Evolutionary conservation across 2,113 vertebrate species (phyloP).

Genomic region (Barbus barbus): DNA sequence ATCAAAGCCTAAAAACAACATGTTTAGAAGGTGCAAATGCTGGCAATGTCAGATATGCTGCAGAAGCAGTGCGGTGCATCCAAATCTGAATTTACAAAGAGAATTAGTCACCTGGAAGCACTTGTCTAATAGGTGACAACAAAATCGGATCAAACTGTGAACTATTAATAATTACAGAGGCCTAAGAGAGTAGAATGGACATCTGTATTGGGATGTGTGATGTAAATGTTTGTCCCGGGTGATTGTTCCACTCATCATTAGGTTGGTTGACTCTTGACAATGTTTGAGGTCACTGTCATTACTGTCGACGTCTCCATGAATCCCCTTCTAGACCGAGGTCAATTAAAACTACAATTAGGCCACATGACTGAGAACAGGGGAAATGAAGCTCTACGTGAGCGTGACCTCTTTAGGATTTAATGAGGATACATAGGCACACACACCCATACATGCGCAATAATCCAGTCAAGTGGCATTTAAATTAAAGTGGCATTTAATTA

Average conservation of each 20-base stretch:
- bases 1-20: neutral
- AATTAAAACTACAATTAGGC: constrained; percentile 40
- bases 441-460: neutral
- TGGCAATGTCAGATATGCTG: neutral
- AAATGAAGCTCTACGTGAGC: neutral
- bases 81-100: neutral
- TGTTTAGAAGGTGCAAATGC: neutral
- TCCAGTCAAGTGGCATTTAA: neutral
- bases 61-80: no score
- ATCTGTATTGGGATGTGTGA: neutral
- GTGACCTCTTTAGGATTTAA: no score
- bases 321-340: neutral
- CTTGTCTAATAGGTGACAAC: neutral
- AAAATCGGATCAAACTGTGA: neutral
- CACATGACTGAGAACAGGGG: neutral
- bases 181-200: no score
- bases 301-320: neutral
- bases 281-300: constrained; percentile 21
- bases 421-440: no score
- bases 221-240: neutral
- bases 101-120: neutral
- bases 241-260: neutral
- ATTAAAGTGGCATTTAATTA: no score
- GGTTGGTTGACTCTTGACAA: neutral
- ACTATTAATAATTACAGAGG: neutral